Evolutionary conservation across 2,797 vertebrate species (phyloP), one percentile per base, ranked within the genome.

Genomic region (Karalla daura): DNA sequence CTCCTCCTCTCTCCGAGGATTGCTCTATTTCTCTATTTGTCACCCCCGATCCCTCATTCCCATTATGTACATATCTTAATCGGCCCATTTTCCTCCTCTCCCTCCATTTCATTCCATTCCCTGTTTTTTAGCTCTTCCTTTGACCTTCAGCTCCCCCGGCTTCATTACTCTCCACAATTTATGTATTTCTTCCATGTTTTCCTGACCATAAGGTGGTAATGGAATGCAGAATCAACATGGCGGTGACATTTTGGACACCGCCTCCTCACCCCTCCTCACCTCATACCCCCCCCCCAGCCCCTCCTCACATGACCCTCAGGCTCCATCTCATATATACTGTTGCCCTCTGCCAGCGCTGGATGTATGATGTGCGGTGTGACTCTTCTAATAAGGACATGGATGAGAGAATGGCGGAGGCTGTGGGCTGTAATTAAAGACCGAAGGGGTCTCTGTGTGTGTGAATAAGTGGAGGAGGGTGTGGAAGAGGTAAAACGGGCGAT

Each of bases 401-500:
- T 80, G 75, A 82, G 76, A 75, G 67, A 73, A 81, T 64, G 75
- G 69, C 79, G 21, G 68, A 79, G 61, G 75, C 78, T 70, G 74
- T 73, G 74, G 83, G 84, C 81, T 88, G 80, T 88, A 91, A 91
- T 91, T 91, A 91, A 89, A 91, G 78, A 86, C 65, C 41, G 58
- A 62, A 74, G 83, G 86, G 80, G n/a, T n/a, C n/a, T n/a, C n/a
- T n/a, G n/a, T 85, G 80, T 74, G 13, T 32, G 63, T 84, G 81
- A 83, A 86, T 85, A 86, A 78, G 78, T 75, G 68, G 62, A 56
- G 54, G 62, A 55, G 59, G 76, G 62, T n/a, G n/a, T n/a, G n/a
- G 62, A 68, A 79, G 76, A 54, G 69, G 77, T 80, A 85, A 84
- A 87, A 78, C 49, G 35, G 39, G 76, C 77, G 74, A 83, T 88